phyloP scores from a whole-genome alignment of 1,140 invertebrate species.

The Semibalanus balanoides region DNA sequence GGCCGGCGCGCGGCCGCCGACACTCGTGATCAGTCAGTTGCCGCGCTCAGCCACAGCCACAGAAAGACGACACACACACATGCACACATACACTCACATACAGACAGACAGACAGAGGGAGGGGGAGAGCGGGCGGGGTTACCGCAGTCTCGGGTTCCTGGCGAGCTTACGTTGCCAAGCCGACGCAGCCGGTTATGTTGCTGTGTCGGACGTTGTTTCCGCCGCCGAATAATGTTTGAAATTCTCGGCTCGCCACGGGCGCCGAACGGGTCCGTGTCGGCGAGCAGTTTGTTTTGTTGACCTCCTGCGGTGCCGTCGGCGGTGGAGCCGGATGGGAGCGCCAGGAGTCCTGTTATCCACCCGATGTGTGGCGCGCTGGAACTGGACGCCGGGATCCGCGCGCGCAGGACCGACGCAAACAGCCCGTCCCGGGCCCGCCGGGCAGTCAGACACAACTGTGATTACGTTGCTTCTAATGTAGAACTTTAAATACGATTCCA shows the following conservation, averaged over 20 bases:
- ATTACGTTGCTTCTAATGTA: constrained; percentile 2
- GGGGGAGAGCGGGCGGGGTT: background rate
- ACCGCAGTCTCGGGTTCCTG: background rate
- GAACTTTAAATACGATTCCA: background rate
- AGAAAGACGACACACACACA: background rate
- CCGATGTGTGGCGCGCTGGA: no score
- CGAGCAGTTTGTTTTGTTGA: background rate
- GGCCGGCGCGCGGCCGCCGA: background rate
- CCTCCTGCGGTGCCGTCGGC: no score
- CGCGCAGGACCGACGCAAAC: no score
- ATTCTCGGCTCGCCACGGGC: background rate
- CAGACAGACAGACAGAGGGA: background rate
- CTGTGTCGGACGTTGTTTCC: background rate
- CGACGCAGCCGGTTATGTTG: background rate
- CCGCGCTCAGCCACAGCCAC: no score
- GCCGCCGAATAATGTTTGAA: background rate
- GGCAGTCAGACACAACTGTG: background rate
- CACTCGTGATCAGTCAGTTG: background rate
- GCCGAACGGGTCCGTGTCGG: no score
- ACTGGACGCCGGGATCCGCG: no score
- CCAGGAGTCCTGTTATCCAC: no score
- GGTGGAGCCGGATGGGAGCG: no score
- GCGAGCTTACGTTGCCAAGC: background rate
- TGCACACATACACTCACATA: background rate
- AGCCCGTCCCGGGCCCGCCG: no score